A percentile compares a stretch with the other conserved stretches of the same genome.
These are phyloP conservation scores for Phyllostomus discolor DNA, from an alignment of 2,113 vertebrate species.

Conservation along the genomic window DNA sequence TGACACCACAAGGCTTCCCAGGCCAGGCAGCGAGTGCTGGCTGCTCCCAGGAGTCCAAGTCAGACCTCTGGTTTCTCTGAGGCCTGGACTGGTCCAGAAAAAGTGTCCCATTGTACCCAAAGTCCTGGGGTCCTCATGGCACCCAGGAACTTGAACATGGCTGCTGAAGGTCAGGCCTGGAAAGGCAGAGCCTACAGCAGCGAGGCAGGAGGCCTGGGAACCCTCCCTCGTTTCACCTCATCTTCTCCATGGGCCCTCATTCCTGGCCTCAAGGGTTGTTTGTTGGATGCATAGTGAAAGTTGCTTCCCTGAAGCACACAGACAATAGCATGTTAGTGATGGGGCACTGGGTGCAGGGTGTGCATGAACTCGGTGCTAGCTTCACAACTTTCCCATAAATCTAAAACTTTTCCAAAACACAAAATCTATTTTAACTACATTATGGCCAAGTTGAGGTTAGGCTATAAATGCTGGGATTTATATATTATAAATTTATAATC, in stretches of 20 bases:
- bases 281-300: background rate
- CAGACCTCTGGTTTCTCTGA: background rate
- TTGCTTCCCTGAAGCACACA: background rate
- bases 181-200: background rate
- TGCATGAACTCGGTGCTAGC: background rate
- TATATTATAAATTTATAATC: background rate
- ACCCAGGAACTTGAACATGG: background rate
- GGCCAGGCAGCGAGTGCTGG: too few species aligned
- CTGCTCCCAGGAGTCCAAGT: background rate
- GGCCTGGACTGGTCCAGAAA: background rate
- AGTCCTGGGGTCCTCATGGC: background rate
- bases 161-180: background rate
- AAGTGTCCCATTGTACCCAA: background rate
- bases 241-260: background rate
- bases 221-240: background rate
- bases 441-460: background rate
- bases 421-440: background rate
- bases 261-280: background rate
- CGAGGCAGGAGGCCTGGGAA: background rate
- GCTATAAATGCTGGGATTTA: background rate
- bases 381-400: background rate
- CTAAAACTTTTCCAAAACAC: background rate
- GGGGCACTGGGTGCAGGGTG: background rate
- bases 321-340: background rate
- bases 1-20: background rate